Base-by-base conservation (phyloP, 2,113 vertebrate genomes). In the Myotis yumanensis region DNA sequence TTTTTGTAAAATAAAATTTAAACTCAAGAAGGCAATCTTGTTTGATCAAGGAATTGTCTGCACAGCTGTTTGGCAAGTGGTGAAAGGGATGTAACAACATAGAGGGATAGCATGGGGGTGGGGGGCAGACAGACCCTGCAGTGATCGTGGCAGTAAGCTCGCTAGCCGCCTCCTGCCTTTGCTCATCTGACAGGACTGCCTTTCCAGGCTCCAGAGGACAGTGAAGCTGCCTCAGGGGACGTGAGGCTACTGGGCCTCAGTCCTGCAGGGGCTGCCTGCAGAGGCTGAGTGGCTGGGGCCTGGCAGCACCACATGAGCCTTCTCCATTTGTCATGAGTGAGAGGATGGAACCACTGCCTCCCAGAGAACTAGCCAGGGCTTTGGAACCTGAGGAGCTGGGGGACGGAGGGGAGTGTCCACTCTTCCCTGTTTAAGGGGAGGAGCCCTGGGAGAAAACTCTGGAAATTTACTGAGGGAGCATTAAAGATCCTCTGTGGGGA, bases 1-100 rank as follows among this genome's bases (percentile, higher is more conserved):
- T 97, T 96, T 96, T 97, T 69, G 73, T 97, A 97, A 97, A 98
- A 98, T 96, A 97, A 97, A 98, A 73, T 93, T 97, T 93, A 96
- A 93, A 94, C 75, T 25, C 85, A 96, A 97, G 90, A 95, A 92
- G 89, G 68, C 73, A 96, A 76, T 20, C 0, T 86, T 94, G 46
- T 96, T 96, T 98, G 96, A 85, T 97, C 77, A 75, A 73, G 89
- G 52, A 76, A 9, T 52, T 95, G 80, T 91, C 83, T 86, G 57
- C 79, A 81, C 30, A 69, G 48, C 37, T 64, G 51, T 92, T 71
- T 52, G 85, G 40, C 83, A 85, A 75, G 20, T 79, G 25, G 59
- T 23, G 7, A 69, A 64, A 86, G 71, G 77, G 69, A 25, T 66
- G 15, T 37, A 88, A 75, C 8, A 23, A 37, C 40, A 37, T 2